Base-by-base conservation (phyloP, 2,797 vertebrate species). In the Gambusia yucatana region DNA sequence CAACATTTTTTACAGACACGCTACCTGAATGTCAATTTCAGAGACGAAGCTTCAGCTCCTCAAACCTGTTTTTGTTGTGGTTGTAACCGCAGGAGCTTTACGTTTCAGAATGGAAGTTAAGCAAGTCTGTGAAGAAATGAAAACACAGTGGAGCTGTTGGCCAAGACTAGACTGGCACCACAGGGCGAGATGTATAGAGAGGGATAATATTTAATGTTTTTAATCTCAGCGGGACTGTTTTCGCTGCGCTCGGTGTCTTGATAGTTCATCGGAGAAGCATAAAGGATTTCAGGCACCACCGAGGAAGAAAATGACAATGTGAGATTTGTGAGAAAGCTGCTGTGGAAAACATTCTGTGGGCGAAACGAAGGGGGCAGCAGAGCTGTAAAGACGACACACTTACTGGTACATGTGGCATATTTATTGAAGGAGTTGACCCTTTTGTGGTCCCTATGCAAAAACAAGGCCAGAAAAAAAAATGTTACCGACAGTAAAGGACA, bases 251-350 rank as follows among this genome's bases (percentile, higher is more conserved):
- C 1, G 0, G 46, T 10, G 3, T 83, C 77, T 30, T 39, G 44
- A 79, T 75, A 67, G 72, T 90, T 84, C 80, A 84, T 80, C 73
- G 72, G 77, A 87, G 85, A 91, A 73, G 57, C 86, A 72, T 79
- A 28, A 1, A 84, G 78, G 85, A 77, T 41, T 78, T 65, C 25
- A 57, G 75, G 25, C 25, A 22, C 59, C 59, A 73, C 22, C 16
- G 36, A 11, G 25, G 71, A 13, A 73, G 48, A 80, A 30, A 50
- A 57, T 0, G 10, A 50, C 52, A 89, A 93, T 44, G 79, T 30
- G 86, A 93, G 86, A 92, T 80, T 63, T 78, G 87, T 93, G 93
- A 81, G 93, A 94, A 87, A 70, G 48, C 39, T 46, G 75, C 22
- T 25, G 39, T 39, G 36, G 22, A n/a, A 52, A 41, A 13, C 41